Conservation (phyloP, 2,113 vertebrate genomes). For the Ellobius talpinus region DNA sequence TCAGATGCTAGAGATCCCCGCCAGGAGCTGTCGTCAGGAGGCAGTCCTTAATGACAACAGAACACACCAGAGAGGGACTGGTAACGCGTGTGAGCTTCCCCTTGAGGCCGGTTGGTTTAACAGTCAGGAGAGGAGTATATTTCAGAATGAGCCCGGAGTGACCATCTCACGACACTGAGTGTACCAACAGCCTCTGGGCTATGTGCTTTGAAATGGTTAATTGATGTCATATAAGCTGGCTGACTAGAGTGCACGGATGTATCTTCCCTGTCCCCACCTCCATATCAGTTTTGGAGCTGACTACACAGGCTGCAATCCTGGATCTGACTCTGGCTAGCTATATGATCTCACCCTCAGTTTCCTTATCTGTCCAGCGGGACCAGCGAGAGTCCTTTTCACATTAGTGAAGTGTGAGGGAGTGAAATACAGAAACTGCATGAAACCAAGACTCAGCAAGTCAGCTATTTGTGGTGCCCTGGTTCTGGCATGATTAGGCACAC, state of each 20-base stretch:
- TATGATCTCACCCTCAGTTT: background rate
- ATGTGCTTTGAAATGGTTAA: background rate
- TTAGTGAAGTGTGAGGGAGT: background rate
- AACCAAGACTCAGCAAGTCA: background rate
- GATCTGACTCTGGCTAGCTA: background rate
- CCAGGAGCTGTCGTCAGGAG: background rate
- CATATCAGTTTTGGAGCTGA: background rate
- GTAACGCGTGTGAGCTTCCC: background rate
- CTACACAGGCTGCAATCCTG: background rate
- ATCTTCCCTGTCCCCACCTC: background rate
- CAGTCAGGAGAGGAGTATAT: background rate
- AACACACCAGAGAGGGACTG: background rate
- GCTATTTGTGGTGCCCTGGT: background rate
- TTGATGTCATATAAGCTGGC: background rate
- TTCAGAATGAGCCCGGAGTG: background rate
- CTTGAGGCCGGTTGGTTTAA: background rate
- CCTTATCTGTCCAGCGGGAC: background rate
- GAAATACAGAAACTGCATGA: too few relatives aligned
- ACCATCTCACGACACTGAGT: background rate
- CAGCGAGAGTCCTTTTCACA: background rate
- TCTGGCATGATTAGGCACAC: background rate
- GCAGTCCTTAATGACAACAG: background rate
- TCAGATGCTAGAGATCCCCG: background rate
- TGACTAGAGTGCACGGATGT: background rate
- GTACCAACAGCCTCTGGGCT: background rate